Percentiles rank a stretch among this genome's conserved stretches.
phyloP scores from a whole-genome alignment of 2,113 vertebrate genomes.

The Chelonoidis abingdonii region DNA sequence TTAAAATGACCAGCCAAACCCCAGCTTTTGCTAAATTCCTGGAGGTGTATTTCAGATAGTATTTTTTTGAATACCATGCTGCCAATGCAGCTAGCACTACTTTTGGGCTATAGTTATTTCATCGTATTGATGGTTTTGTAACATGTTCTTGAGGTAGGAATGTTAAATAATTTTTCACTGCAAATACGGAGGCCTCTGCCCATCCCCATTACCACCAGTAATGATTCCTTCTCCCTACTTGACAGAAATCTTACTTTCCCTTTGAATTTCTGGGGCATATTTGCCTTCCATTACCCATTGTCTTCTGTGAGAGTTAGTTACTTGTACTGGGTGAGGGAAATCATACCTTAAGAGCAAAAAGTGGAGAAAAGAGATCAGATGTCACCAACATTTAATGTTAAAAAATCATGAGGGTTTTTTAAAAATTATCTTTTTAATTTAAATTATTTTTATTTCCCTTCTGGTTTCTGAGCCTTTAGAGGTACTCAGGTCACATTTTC shows the following conservation, averaged over 20 bases:
- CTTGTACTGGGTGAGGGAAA: not conserved
- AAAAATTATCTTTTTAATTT: not conserved
- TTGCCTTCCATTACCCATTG: not conserved
- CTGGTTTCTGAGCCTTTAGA: not conserved
- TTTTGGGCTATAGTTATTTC: not conserved
- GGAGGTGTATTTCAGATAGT: not conserved
- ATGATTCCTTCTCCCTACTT: not conserved
- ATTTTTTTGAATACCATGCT: not conserved
- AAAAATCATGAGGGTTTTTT: not conserved
- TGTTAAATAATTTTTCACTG: not conserved
- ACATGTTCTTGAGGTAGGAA: not conserved
- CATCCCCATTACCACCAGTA: not conserved
- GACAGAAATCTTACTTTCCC: slow-evolving; percentile 9
- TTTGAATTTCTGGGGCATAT: not conserved
- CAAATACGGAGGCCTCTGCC: not conserved
- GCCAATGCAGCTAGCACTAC: not conserved
- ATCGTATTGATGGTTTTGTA: not conserved
- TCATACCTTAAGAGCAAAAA: not conserved
- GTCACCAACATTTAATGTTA: too few relatives aligned
- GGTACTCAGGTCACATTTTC: not conserved
- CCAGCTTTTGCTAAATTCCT: not conserved
- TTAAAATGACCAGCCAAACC: not conserved
- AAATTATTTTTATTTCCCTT: not conserved
- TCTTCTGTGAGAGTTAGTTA: not conserved
- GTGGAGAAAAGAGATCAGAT: not conserved